Evolutionary conservation across 2,113 vertebrate genomes (phyloP), one percentile per base, ranked within the genome.

Genomic region (Hipposideros armiger): DNA sequence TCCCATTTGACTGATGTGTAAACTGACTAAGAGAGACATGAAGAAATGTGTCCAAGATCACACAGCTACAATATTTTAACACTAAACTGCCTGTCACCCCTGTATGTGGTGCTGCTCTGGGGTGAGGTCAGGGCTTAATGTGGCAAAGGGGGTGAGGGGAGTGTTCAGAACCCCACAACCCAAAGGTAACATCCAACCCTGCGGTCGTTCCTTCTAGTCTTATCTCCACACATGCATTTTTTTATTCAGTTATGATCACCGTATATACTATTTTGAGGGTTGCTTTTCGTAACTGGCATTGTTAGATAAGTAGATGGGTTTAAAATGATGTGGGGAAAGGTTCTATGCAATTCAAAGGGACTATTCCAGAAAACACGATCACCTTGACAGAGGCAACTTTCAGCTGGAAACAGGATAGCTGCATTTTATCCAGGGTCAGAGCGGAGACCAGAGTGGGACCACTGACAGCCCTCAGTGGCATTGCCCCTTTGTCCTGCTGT

Each of bases 141-240:
- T 2, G 2, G 7, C 28, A 28, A 20, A 13, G n/a, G 6, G 8
- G 8, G 1, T 8, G 5, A 2, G 19, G 54, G 0, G 0, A 13
- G 17, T 22, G 22, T 30, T 74, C 50, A 47, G 32, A n/a, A 11
- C 26, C 26, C 36, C n/a, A 14, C 26, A 13, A 5, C 15, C 24
- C 30, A 17, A n/a, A 19, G n/a, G 26, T 4, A 36, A 45, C 3
- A 26, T 22, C 4, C 24, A 72, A 22, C 32, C 1, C 3, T 7
- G 22, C 32, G 36, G 11, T 22, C 0, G 3, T 50, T 66, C 54
- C 60, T 50, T 32, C 67, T 50, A 36, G 42, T 42, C 47, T 42
- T 58, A 22, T 30, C 64, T 52, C 62, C n/a, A 58, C 11, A 28
- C 7, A 2, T 6, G 3, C 20, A 11, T 28, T 56, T 54, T 54